Conservation (phyloP, 2,113 vertebrate genomes). For the Anser cygnoides region DNA sequence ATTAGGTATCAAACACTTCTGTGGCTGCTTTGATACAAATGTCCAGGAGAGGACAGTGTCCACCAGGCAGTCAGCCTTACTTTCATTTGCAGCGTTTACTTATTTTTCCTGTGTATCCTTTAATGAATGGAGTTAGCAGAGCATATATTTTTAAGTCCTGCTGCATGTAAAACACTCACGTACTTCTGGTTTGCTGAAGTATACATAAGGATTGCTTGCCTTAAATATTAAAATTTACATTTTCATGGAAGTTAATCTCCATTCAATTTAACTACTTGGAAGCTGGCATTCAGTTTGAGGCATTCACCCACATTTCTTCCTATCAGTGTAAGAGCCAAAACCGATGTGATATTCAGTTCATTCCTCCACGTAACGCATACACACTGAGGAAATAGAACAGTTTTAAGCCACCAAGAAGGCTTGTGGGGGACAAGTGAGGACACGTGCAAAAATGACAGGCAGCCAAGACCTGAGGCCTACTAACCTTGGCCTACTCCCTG, state of each 20-base stretch:
- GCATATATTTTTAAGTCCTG: background rate
- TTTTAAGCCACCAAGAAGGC: background rate
- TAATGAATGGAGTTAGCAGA: background rate
- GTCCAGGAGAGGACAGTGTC: slow-evolving; percentile 54
- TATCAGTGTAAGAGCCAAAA: background rate
- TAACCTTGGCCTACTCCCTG: slow-evolving; percentile 12
- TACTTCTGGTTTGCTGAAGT: background rate
- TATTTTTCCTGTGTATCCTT: background rate
- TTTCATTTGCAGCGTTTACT: background rate
- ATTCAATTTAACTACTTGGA: background rate
- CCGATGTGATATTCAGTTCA: background rate
- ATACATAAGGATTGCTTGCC: background rate
- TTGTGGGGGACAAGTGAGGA: background rate
- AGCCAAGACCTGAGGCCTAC: background rate
- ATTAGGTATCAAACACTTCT: background rate
- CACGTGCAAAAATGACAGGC: background rate
- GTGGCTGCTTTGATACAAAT: background rate
- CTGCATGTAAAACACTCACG: background rate
- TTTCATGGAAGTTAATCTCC: background rate
- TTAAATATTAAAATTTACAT: background rate
- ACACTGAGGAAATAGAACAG: background rate
- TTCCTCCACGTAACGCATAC: background rate
- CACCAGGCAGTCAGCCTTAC: background rate
- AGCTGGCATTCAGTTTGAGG: background rate
- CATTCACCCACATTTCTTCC: background rate